phyloP scores from a whole-genome alignment of 2,888 invertebrate genomes.

The Corbicula japonica region DNA sequence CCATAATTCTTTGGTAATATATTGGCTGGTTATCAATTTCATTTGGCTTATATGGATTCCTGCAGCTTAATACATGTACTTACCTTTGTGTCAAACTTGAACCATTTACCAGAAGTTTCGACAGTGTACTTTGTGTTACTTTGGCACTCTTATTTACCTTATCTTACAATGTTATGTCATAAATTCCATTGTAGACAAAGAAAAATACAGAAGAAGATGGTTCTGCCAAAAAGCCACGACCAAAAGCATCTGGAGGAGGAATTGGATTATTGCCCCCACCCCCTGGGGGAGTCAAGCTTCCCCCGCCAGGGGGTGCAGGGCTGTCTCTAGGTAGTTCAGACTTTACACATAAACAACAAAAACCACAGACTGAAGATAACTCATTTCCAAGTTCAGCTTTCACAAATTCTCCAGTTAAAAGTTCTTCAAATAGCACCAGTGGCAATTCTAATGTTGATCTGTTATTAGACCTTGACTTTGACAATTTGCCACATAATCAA shows the following conservation, averaged over 20 bases:
- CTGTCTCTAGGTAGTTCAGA: slow-evolving; percentile 36
- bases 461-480: slow-evolving; percentile 66
- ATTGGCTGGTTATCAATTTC: too few relatives aligned
- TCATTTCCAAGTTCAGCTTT: too few relatives aligned
- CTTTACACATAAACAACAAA: slow-evolving; percentile 19
- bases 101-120: too few relatives aligned
- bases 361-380: too few relatives aligned
- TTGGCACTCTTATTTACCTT: too few relatives aligned
- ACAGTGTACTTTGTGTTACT: too few relatives aligned
- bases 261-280: slow-evolving; percentile 91
- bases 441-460: slow-evolving; percentile 71
- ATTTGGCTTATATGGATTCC: too few relatives aligned
- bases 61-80: too few relatives aligned
- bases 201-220: slow-evolving; percentile 80
- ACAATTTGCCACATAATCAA: slow-evolving; percentile 22
- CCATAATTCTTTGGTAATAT: too few relatives aligned
- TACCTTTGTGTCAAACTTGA: too few relatives aligned
- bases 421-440: slow-evolving; percentile 14
- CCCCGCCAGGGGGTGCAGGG: slow-evolving; percentile 89
- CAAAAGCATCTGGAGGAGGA: slow-evolving; percentile 89
- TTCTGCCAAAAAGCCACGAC: slow-evolving; percentile 87
- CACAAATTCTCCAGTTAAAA: too few relatives aligned
- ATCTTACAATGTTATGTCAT: too few relatives aligned
- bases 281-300: slow-evolving; percentile 92
- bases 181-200: slow-evolving; percentile 74